phyloP scores from a whole-genome alignment of 1,140 invertebrate species.

The Cydia strobilella region DNA sequence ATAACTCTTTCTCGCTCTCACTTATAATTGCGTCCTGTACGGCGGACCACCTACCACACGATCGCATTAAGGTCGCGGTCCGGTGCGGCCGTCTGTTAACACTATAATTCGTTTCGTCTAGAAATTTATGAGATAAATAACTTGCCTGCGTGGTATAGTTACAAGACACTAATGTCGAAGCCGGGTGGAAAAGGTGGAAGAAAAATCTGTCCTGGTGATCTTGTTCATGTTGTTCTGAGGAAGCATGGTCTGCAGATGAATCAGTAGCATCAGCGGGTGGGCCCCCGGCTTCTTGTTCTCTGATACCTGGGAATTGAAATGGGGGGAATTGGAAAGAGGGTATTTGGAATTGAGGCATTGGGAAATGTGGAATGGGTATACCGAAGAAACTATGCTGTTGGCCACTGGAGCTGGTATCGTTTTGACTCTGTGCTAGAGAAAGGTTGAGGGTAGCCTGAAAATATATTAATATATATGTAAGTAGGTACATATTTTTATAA shows the following conservation, averaged over 20 bases:
- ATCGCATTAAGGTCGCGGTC: too few relatives aligned
- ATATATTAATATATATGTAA: neutral
- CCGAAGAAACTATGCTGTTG: neutral
- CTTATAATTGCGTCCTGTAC: too few relatives aligned
- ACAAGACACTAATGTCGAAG: slow-evolving; percentile 30
- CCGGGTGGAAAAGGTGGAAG: slow-evolving; percentile 3
- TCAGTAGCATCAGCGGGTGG: slow-evolving; percentile 43
- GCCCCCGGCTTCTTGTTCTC: slow-evolving; percentile 6
- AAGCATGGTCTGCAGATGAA: neutral
- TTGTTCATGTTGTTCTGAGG: slow-evolving; percentile 15
- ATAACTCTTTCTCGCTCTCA: too few relatives aligned
- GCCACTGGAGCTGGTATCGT: neutral
- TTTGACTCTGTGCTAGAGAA: slow-evolving; percentile 1
- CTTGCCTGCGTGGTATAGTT: slow-evolving; percentile 40
- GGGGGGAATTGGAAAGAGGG: slow-evolving; percentile 2
- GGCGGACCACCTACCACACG: too few relatives aligned
- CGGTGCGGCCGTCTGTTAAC: neutral
- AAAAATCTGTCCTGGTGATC: slow-evolving; percentile 30
- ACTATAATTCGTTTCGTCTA: too few relatives aligned
- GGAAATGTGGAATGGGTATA: neutral
- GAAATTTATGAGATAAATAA: too few relatives aligned
- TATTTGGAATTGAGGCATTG: neutral
- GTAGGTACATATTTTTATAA: neutral
- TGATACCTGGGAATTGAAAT: slow-evolving; percentile 8
- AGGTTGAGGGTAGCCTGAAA: slow-evolving; percentile 36